Evolutionary conservation across 2,113 vertebrate genomes (phyloP).

Genomic region (Myotis brandtii): DNA sequence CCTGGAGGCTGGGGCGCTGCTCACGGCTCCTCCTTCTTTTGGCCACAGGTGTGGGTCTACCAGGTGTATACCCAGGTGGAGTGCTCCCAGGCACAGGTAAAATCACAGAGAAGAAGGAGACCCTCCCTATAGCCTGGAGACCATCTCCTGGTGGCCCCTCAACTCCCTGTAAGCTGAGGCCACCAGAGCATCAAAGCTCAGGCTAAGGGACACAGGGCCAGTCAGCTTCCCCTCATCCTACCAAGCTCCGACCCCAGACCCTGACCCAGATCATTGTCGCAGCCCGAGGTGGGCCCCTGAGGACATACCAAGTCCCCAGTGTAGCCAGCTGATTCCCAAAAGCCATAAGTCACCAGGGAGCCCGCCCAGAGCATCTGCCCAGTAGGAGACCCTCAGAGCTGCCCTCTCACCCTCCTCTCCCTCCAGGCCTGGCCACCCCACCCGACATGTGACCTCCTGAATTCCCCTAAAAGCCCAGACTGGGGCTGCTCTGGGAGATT

Average conservation of each 20-base stretch:
- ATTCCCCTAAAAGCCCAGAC: slow-evolving; percentile 79
- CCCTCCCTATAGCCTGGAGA: not conserved
- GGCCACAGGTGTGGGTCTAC: slow-evolving; percentile 86
- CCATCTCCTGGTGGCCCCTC: not conserved
- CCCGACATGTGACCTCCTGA: slow-evolving; percentile 48
- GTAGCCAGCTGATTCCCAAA: slow-evolving; percentile 66
- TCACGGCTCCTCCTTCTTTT: not conserved
- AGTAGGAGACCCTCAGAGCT: slow-evolving; percentile 4
- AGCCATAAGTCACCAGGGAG: slow-evolving; percentile 67
- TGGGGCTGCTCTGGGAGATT: not conserved
- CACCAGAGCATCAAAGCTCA: not conserved
- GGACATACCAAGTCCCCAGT: not conserved
- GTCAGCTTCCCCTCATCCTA: not conserved
- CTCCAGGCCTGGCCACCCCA: slow-evolving; percentile 10
- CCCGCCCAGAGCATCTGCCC: not conserved
- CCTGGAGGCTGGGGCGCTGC: not conserved
- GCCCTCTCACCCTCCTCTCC: not conserved
- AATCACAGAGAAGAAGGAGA: not conserved
- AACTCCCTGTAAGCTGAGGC: not conserved
- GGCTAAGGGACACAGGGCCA: not conserved
- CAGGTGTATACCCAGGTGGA: slow-evolving; percentile 87
- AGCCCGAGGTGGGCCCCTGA: not conserved
- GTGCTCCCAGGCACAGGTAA: slow-evolving; percentile 89
- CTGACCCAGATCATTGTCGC: not conserved
- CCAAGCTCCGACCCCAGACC: not conserved